These are phyloP conservation scores for Urocitellus parryii DNA, from an alignment of 2,113 vertebrate species.

Conservation along the genomic window DNA sequence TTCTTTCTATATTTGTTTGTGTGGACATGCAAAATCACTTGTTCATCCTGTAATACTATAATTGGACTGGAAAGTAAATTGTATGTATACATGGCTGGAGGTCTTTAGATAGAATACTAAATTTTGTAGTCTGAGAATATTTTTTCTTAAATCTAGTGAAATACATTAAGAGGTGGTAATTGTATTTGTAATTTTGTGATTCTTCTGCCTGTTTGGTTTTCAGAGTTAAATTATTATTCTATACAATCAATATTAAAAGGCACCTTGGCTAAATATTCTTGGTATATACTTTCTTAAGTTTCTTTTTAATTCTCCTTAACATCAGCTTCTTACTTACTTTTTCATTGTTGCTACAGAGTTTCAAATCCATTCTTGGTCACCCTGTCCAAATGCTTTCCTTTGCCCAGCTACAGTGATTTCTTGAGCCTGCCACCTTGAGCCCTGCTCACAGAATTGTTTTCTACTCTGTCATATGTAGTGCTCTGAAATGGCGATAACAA, in stretches of 20 bases:
- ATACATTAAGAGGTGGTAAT: neutral
- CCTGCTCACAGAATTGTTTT: neutral
- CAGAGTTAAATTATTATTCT: neutral
- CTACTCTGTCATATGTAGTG: neutral
- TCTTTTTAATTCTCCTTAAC: neutral
- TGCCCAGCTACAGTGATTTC: neutral
- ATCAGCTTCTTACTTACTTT: neutral
- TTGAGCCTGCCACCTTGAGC: neutral
- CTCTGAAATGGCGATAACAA: neutral
- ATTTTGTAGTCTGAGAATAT: neutral
- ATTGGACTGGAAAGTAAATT: neutral
- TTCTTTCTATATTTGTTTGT: neutral
- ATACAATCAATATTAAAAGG: neutral
- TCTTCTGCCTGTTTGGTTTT: neutral
- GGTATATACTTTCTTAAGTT: neutral
- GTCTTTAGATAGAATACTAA: neutral
- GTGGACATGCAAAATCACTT: neutral
- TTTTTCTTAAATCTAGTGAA: slow-evolving; percentile 5
- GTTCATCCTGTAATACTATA: neutral
- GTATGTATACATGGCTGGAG: neutral
- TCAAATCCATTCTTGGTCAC: neutral
- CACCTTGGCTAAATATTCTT: neutral
- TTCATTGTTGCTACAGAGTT: neutral
- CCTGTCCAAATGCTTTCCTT: neutral
- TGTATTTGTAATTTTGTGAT: neutral